phyloP scores from a whole-genome alignment of 1,140 invertebrate genomes.

The Micrasema longulum region DNA sequence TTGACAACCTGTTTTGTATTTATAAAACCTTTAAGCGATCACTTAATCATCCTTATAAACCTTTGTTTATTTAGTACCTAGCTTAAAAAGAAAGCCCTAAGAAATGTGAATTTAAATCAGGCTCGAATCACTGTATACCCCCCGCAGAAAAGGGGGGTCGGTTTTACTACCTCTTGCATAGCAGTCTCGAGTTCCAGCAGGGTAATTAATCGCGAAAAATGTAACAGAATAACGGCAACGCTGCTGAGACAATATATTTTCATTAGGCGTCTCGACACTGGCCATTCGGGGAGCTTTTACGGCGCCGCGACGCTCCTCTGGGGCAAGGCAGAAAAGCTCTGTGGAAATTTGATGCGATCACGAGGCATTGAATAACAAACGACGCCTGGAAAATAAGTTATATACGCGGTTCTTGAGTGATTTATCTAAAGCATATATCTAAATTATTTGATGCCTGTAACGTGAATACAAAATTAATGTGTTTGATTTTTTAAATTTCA shows the following conservation, averaged over 20 bases:
- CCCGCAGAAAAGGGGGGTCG: not conserved
- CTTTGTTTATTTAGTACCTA: too few species aligned
- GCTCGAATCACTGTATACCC: conserved; percentile 1
- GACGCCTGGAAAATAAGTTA: not conserved
- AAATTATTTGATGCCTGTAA: too few species aligned
- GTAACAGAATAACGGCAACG: conserved; percentile 40
- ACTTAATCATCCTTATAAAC: too few species aligned
- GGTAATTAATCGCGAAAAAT: conserved; percentile 55
- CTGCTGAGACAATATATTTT: conserved; percentile 51
- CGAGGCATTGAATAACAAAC: conserved; percentile 22
- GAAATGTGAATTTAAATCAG: conserved; percentile 6
- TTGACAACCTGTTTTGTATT: too few species aligned
- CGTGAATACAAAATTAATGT: too few species aligned
- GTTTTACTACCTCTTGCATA: not conserved
- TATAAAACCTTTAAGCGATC: too few species aligned
- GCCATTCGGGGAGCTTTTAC: conserved; percentile 42
- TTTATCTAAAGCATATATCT: too few species aligned
- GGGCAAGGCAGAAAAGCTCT: conserved; percentile 6
- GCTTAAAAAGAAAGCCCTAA: too few species aligned
- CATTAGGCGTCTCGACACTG: conserved; percentile 46
- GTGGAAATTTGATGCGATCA: conserved; percentile 17
- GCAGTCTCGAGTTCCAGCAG: conserved; percentile 46
- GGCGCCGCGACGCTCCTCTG: not conserved
- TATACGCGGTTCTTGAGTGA: too few species aligned
- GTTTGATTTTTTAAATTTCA: too few species aligned